Percentiles rank a stretch among this genome's conserved stretches.
Evolutionary conservation across 2,888 invertebrate genomes (phyloP).

Genomic region (Blastobasis adustella): DNA sequence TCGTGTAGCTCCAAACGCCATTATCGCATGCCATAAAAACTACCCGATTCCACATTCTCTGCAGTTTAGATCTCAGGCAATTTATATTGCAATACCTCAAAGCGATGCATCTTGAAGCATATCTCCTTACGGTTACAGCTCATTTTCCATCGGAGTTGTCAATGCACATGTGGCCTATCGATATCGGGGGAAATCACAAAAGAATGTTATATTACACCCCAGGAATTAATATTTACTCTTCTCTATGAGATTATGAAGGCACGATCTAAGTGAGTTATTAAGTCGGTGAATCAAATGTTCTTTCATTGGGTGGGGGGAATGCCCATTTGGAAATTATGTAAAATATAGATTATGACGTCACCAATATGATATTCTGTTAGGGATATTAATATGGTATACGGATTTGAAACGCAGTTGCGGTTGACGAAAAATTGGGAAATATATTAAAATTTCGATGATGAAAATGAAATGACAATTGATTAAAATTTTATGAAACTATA

Average conservation of each 20-base stretch:
- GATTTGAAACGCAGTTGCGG: too few species aligned
- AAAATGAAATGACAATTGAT: too few species aligned
- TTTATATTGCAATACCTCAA: conserved; percentile 29
- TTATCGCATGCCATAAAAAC: conserved; percentile 31
- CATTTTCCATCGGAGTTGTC: not conserved
- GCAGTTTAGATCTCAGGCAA: conserved; percentile 38
- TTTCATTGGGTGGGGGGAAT: too few species aligned
- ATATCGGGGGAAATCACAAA: conserved; percentile 1
- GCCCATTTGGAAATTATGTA: too few species aligned
- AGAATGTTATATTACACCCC: conserved; percentile 24
- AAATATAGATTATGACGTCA: too few species aligned
- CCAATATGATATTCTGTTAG: too few species aligned
- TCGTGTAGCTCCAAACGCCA: not conserved
- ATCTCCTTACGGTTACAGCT: not conserved
- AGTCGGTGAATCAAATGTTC: not conserved
- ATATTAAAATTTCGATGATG: too few species aligned
- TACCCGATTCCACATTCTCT: conserved; percentile 48
- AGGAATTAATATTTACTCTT: conserved; percentile 16
- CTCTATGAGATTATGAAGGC: not conserved
- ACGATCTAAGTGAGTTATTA: not conserved
- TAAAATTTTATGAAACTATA: too few species aligned
- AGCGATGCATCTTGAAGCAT: not conserved
- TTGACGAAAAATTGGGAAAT: too few species aligned
- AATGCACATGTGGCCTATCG: not conserved
- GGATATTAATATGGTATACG: too few species aligned